Percentiles rank a stretch among this genome's conserved stretches.
Conservation (phyloP, 1,140 invertebrate genomes). For the Thereuonema tuberculata region DNA sequence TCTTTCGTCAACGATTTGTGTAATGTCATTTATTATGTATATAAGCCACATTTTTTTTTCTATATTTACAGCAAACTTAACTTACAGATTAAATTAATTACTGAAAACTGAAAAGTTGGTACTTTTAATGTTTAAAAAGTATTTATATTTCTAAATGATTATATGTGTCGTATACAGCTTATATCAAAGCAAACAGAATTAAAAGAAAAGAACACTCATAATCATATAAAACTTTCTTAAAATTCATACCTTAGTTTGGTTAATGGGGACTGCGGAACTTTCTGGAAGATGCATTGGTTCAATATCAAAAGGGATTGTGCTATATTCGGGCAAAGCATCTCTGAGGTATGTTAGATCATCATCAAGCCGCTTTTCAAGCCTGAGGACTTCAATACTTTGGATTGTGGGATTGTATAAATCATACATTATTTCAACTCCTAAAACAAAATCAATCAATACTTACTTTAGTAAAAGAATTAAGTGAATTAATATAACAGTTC, state of each 20-base stretch:
- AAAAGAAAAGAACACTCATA: too few relatives aligned
- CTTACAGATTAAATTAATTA: too few relatives aligned
- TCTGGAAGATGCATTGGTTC: conserved; percentile 62
- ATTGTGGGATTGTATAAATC: conserved; percentile 90
- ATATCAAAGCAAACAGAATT: too few relatives aligned
- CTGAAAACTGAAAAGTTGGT: too few relatives aligned
- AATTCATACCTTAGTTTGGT: conserved; percentile 56
- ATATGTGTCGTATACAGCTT: too few relatives aligned
- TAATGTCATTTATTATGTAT: too few relatives aligned
- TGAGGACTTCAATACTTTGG: conserved; percentile 72
- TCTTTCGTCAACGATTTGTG: too few relatives aligned
- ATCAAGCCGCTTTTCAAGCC: conserved; percentile 87
- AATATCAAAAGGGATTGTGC: conserved; percentile 87
- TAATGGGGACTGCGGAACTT: conserved; percentile 66
- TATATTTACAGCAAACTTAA: too few relatives aligned
- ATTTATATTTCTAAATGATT: too few relatives aligned
- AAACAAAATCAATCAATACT: conserved; percentile 17
- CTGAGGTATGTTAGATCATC: conserved; percentile 76
- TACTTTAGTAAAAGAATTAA: conserved; percentile 9
- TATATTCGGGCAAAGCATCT: conserved; percentile 85
- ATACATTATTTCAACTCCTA: conserved; percentile 74
- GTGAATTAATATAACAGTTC: background rate
- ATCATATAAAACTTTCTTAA: too few relatives aligned
- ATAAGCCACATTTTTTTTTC: too few relatives aligned
- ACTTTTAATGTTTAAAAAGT: too few relatives aligned